Evolutionary conservation across 2,888 invertebrate species (phyloP).

Genomic region (Drosophila subquinaria): DNA sequence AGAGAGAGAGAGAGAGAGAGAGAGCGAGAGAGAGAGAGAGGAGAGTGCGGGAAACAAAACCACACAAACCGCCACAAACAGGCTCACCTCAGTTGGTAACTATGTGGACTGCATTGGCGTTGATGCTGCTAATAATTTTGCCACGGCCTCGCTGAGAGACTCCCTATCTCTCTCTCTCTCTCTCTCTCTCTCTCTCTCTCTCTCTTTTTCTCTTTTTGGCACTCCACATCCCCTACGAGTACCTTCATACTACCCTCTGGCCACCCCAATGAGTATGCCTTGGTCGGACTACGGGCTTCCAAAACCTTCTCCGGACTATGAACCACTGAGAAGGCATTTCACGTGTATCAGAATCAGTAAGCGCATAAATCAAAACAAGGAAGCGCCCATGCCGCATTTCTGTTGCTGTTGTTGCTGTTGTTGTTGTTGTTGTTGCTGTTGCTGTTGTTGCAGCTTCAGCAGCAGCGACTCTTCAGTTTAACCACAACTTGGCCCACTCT

Average conservation of each 20-base stretch:
- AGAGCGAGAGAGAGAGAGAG: not conserved
- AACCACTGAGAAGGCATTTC: slow-evolving; percentile 41
- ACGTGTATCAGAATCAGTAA: slow-evolving; percentile 59
- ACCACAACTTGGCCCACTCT: not conserved
- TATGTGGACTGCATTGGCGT: slow-evolving; percentile 36
- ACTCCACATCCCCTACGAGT: too few species aligned
- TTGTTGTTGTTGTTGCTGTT: not conserved
- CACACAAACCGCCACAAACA: slow-evolving; percentile 53
- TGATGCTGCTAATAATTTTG: slow-evolving; percentile 65
- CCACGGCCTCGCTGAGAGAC: slow-evolving; percentile 19
- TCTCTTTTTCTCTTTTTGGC: too few species aligned
- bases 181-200: not conserved
- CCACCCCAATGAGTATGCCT: not conserved
- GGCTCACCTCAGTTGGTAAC: slow-evolving; percentile 54
- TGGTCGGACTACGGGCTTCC: slow-evolving; percentile 11
- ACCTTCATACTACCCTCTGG: not conserved
- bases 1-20: not conserved
- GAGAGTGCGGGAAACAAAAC: slow-evolving; percentile 30
- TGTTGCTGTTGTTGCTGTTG: slow-evolving; percentile 11
- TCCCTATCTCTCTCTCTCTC: not conserved
- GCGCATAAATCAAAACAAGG: slow-evolving; percentile 64
- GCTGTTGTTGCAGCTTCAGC: slow-evolving; percentile 6
- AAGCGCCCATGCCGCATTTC: slow-evolving; percentile 41
- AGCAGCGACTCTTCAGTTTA: slow-evolving; percentile 1
- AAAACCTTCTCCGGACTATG: slow-evolving; percentile 9